Conservation (phyloP, 2,797 vertebrate species). For the Rhadinocentrus ornatus region DNA sequence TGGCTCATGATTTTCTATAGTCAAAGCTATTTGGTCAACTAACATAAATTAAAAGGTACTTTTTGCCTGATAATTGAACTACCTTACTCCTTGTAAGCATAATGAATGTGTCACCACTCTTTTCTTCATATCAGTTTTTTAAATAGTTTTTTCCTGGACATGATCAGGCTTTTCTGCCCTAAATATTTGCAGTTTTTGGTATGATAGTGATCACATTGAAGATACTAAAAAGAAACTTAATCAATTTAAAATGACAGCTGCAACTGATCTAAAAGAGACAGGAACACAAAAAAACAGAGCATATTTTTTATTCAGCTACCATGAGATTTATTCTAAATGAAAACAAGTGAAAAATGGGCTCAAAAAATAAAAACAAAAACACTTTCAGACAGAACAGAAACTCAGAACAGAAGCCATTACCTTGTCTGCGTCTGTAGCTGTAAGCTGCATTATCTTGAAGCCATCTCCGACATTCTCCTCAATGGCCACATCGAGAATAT, state of each 20-base stretch:
- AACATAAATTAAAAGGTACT: background rate
- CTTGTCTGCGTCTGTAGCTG: slow-evolving; percentile 96
- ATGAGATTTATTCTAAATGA: slow-evolving; percentile 43
- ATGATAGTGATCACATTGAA: slow-evolving; percentile 26
- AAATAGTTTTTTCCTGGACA: no score
- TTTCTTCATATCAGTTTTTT: no score
- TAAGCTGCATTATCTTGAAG: slow-evolving; percentile 96
- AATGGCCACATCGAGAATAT: slow-evolving; percentile 92
- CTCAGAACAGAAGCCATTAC: slow-evolving; percentile 70
- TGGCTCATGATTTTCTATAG: background rate
- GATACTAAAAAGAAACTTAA: slow-evolving; percentile 18
- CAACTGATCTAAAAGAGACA: slow-evolving; percentile 26
- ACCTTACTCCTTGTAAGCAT: no score
- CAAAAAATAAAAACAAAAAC: slow-evolving; percentile 43
- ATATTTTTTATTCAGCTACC: slow-evolving; percentile 46
- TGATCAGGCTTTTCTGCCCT: slow-evolving; percentile 4
- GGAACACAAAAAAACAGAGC: slow-evolving; percentile 29
- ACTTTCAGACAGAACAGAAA: slow-evolving; percentile 57
- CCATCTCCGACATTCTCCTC: slow-evolving; percentile 96
- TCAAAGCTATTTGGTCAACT: background rate
- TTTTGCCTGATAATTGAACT: background rate
- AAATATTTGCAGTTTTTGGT: slow-evolving; percentile 15
- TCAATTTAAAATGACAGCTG: slow-evolving; percentile 26
- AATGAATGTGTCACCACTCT: no score
- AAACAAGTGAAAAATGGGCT: slow-evolving; percentile 56